Base-by-base conservation (phyloP, 2,888 invertebrate species). In the Hipparchia semele region DNA sequence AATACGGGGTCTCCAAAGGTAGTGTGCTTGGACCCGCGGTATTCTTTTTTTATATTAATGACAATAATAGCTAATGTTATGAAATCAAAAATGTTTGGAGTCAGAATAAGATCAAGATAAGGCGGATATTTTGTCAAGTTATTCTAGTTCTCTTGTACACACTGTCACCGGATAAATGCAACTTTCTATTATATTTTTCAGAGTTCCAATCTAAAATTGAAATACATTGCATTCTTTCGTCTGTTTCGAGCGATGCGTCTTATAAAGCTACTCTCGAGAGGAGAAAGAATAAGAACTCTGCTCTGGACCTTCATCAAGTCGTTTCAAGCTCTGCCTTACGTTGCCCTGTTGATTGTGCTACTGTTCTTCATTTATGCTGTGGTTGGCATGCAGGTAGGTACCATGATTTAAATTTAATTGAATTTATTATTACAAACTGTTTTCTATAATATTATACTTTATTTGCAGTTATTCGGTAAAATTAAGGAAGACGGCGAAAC, bases 231-330 rank as follows among this genome's bases (percentile, higher is more conserved):
- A 84, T 99, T 99, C 95, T 99, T 99, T 94, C 98, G 99, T 74
- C 81, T 94, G 1, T 94, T 93, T 73, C 90, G 99, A 81, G 99
- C 99, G 54, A 99, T 99, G 99, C 96, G 99, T 78, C 94, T 99
- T 78, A 98, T 99, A 61, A 99, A 99, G 89, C 94, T 99, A 76
- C 94, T 99, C 71, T 99, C 99, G 81, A 96, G 99, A 89, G 99
- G 99, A 51, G 99, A 99, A 89, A 98, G 99, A 73, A 99, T 99
- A 79, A 95, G 99, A 73, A 99, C 99, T 0, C 94, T 99, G 66
- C 95, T 99, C 7, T 99, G 99, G 99, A 99, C 99, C 2, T 99
- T 99, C 90, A 98, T 99, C 83, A 99, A 99, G 94, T 99, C 99
- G 6, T 99, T 99, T 94, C 98, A 99, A 95, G 99, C 99, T 7